Base-by-base conservation (phyloP, 2,888 invertebrate species). In the Troides oblongomaculatus region DNA sequence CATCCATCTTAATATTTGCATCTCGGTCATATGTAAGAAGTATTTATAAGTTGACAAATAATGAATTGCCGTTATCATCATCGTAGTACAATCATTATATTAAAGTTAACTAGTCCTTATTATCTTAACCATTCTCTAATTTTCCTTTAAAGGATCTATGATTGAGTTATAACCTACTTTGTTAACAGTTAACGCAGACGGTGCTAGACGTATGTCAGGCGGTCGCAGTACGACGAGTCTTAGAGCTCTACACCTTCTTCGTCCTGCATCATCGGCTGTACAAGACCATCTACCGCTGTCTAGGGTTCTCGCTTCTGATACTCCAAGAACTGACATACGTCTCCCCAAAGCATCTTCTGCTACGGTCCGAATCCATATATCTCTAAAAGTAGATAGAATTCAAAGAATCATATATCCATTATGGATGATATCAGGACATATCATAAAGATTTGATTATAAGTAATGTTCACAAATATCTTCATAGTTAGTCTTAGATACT, bases 231-330 rank as follows among this genome's bases (percentile, higher is more conserved):
- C 94, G 36, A 94, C 93, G 53, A 96, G 88, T 70, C 93, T 87
- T 67, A 95, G 84, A 64, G 94, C 94, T 74, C 94, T 92, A 81
- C 96, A 96, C 72, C 96, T 94, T 74, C 95, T 93, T 63, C 95
- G 87, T n/a, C 94, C 95, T 78, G 94, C 94, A 79, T 96, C 96
- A 67, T 94, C 93, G 43, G 95, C 96, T 79, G 96, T 95, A 83
- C 97, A 97, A 4, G 96, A 96, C 92, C 97, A 97, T 70, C 94
- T 93, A 23, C 97, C 97, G 30, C 95, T 94, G 80, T 97, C 97
- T 53, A 95, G 92, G 30, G 92, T 87, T 71, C 94, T 94, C 0
- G 96, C 95, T 73, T 94, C 94, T 18, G 95, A 95, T 68, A 97
- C 94, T 0, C 95, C 95, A 73, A 97, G 87, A 53, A 96, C 92